Percentiles rank a stretch among this genome's conserved stretches.
Evolutionary conservation across 2,888 invertebrate genomes (phyloP).

Genomic region (Megamerina dolium): DNA sequence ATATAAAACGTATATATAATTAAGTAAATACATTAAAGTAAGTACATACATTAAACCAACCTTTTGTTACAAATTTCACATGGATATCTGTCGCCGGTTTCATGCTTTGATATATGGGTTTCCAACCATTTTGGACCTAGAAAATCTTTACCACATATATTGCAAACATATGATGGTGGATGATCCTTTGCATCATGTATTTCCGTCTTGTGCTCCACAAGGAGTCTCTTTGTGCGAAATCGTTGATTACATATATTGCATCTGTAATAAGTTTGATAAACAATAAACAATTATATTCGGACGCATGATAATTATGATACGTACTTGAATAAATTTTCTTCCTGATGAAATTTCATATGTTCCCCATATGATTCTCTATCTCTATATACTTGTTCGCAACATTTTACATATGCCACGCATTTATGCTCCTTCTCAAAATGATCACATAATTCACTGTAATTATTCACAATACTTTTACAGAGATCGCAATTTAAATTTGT

Average conservation of each 20-base stretch:
- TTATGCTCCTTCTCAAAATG: slow-evolving; percentile 36
- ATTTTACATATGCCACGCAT: slow-evolving; percentile 34
- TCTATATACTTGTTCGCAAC: slow-evolving; percentile 34
- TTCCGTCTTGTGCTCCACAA: slow-evolving; percentile 19
- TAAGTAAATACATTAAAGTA: neutral
- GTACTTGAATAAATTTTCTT: slow-evolving; percentile 38
- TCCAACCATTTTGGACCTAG: slow-evolving; percentile 19
- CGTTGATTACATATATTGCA: slow-evolving; percentile 22
- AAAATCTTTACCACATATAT: slow-evolving; percentile 21
- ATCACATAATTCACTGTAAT: slow-evolving; percentile 31
- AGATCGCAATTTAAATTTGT: slow-evolving; percentile 34
- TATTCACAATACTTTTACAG: slow-evolving; percentile 30
- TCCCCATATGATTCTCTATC: slow-evolving; percentile 34
- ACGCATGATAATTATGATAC: neutral
- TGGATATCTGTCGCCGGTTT: slow-evolving; percentile 13
- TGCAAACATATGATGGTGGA: too few relatives aligned
- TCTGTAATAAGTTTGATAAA: slow-evolving; percentile 10
- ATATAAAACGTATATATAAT: neutral
- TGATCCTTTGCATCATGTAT: too few relatives aligned
- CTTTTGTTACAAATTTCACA: slow-evolving; percentile 25
- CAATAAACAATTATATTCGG: neutral
- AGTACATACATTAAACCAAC: slow-evolving; percentile 11
- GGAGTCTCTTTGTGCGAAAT: slow-evolving; percentile 18
- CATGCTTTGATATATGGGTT: slow-evolving; percentile 20
- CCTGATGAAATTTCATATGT: slow-evolving; percentile 37